These are phyloP conservation scores for Pelodytes ibericus DNA, from an alignment of 2,797 vertebrate species.

Conservation along the genomic window DNA sequence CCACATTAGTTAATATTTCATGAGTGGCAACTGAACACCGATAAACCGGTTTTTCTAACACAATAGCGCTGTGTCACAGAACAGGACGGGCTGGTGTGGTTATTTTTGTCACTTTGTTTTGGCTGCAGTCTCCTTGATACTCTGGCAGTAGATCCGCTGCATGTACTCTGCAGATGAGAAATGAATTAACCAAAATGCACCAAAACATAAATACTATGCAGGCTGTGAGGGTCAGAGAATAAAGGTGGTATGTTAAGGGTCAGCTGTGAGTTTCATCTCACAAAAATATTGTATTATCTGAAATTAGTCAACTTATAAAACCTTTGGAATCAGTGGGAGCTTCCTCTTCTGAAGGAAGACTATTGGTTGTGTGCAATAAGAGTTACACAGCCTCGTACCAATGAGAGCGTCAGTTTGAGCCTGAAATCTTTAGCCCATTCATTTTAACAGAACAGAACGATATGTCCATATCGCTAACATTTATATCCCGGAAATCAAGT, in stretches of 20 bases:
- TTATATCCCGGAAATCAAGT: too few species aligned
- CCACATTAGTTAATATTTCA: constrained; percentile 9
- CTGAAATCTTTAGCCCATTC: too few species aligned
- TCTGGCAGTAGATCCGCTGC: neutral
- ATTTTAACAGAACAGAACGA: too few species aligned
- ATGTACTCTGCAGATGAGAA: neutral
- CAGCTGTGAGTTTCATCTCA: neutral
- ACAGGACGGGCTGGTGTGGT: constrained; percentile 13
- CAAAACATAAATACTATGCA: neutral
- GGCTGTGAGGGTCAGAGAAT: neutral
- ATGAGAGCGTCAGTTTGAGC: too few species aligned
- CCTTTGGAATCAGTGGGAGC: too few species aligned
- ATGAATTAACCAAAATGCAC: neutral
- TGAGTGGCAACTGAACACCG: neutral
- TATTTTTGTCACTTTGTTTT: neutral
- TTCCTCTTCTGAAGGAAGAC: too few species aligned
- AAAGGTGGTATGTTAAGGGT: neutral
- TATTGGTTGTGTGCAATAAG: too few species aligned
- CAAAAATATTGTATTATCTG: too few species aligned
- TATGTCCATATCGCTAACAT: too few species aligned
- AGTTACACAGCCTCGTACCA: too few species aligned
- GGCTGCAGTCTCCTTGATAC: neutral
- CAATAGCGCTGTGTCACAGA: constrained; percentile 28
- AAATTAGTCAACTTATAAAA: too few species aligned
- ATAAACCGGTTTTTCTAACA: constrained; percentile 32